Evolutionary conservation across 2,113 vertebrate species (phyloP).

Genomic region (Odontesthes bonariensis): DNA sequence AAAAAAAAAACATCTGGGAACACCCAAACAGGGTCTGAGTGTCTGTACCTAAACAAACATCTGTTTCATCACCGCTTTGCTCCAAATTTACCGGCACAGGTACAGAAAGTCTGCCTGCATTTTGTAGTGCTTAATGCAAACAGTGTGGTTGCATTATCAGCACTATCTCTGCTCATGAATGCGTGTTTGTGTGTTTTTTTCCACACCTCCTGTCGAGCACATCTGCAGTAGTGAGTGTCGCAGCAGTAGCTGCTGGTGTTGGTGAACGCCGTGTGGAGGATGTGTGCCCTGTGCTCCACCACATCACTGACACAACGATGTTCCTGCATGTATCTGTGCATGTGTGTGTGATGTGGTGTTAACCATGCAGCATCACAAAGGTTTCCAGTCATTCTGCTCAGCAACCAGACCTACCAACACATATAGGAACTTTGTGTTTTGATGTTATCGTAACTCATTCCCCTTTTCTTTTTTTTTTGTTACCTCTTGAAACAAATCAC

Average conservation of each 20-base stretch:
- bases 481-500: constrained; percentile 13
- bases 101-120: constrained; percentile 43
- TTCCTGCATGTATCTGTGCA: neutral
- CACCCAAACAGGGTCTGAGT: no score
- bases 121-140: constrained; percentile 36
- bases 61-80: constrained; percentile 8
- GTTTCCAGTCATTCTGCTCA: constrained; percentile 67
- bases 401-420: constrained; percentile 34
- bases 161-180: constrained; percentile 22
- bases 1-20: constrained; percentile 2
- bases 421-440: constrained; percentile 47
- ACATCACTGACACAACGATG: constrained; percentile 22
- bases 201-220: neutral
- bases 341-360: constrained; percentile 52
- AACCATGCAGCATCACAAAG: constrained; percentile 44
- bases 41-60: constrained; percentile 3
- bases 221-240: neutral
- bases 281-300: constrained; percentile 24
- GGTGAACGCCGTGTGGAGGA: constrained; percentile 15
- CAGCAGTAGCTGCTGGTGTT: neutral
- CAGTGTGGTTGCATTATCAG: constrained; percentile 39
- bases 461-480: constrained; percentile 37
- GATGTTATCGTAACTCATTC: constrained; percentile 49
- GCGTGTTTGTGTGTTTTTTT: constrained; percentile 3
- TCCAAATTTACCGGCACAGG: constrained; percentile 35